Base-by-base conservation (phyloP, 2,888 invertebrate genomes). In the Sthenelais limicola region DNA sequence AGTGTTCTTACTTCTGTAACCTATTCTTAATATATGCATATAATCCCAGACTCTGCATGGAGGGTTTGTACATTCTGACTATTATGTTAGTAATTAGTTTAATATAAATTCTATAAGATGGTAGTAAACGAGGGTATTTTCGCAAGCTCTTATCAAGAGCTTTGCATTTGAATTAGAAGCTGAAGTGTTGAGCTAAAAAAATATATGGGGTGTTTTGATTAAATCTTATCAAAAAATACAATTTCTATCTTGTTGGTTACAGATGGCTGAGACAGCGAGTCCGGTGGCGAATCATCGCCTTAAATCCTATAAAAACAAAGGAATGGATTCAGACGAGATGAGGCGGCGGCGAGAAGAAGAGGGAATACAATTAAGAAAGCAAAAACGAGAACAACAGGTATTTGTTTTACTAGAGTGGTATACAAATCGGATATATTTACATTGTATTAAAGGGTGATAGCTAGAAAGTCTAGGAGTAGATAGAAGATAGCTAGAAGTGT, bases 311-410 rank as follows among this genome's bases (percentile, higher is more conserved):
- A 97, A 98, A 92, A 97, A 97, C 90, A 92, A 92, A 77, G 96
- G 94, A 1, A 89, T 96, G 80, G 96, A 97, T 89, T 94, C 95
- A 3, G 94, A 96, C 79, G 97, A 98, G 89, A 90, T 97, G 82
- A 91, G 98, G 66, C 91, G 97, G 69, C 90, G 97, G 49, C 91
- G 98, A 51, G 98, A 98, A 88, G 98, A 98, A 84, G 97, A 97
- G 88, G 97, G 97, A 32, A 94, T 98, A 33, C 97, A 98, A 85
- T 90, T 98, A 66, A 90, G 98, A 69, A 98, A 98, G 90, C 96
- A 96, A 83, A 97, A 97, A 88, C 90, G 97, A 76, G 98, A 98
- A 88, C 95, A 96, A 86, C 97, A 97, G 88, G 86, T 89, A 32
- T n/a, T n/a, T n/a, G n/a, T n/a, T n/a, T n/a, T n/a, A n/a, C n/a